Base-by-base conservation (phyloP, 2,888 invertebrate genomes). In the Andrena trimmerana region DNA sequence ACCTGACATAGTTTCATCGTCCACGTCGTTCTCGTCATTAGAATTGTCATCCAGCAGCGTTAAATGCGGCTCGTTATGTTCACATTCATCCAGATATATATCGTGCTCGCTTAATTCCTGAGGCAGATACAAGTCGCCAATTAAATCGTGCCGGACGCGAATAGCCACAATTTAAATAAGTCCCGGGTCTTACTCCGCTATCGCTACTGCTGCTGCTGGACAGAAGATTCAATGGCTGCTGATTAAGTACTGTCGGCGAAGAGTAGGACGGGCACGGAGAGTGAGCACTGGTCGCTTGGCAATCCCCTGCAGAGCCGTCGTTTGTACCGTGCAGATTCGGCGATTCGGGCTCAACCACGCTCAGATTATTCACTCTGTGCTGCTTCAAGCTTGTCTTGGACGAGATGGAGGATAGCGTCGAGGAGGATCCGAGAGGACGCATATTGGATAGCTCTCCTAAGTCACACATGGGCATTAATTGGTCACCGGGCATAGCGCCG, bases 1-100 rank as follows among this genome's bases (percentile, higher is more conserved):
- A 96, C 97, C 97, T 86, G 97, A 97, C 96, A 97, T 97, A 2
- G 97, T 97, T 94, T 98, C 97, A 87, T 97, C 97, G 92, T 98
- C 98, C 0, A 97, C 97, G 91, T 98, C 97, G 92, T 98, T 98
- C 93, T 98, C 98, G 92, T 98, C 98, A 89, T 96, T 96, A 3
- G 96, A 96, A 93, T 96, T 96, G 59, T 96, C 96, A 86, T 96
- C 96, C n/a, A 95, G 94, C 80, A 95, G 95, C 81, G 95, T 94
- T 75, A 94, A 86, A 86, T 95, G 95, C 76, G 94, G 94, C 78
- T 94, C 95, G 29, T 91, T 93, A 33, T 93, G 93, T 48, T 94
- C 95, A 78, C 94, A 94, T 59, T 96, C 96, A 83, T 96, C 96
- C 65, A 96, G 94, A 83, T 95, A 95, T 77, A 95, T 95, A 89